Evolutionary conservation across 2,113 vertebrate species (phyloP).

Genomic region (Tachysurus fulvidraco): DNA sequence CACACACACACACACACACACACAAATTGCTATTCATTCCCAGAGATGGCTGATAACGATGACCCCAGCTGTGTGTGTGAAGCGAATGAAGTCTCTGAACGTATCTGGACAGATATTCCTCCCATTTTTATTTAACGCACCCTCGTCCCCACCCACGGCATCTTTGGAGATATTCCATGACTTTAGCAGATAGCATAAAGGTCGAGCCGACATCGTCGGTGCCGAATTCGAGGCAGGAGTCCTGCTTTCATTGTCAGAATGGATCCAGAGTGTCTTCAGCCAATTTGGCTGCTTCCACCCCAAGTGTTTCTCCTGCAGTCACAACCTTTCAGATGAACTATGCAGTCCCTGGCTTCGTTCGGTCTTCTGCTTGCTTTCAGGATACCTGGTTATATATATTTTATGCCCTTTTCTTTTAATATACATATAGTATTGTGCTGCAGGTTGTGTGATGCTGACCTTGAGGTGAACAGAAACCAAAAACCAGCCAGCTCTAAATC

Average conservation of each 20-base stretch:
- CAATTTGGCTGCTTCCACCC: neutral
- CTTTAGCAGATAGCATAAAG: neutral
- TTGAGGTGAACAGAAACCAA: neutral
- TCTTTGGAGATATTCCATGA: neutral
- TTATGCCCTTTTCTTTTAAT: neutral
- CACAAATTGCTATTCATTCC: constrained; percentile 14
- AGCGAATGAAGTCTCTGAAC: neutral
- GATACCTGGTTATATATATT: too few relatives aligned
- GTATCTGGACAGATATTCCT: neutral
- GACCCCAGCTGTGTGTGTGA: constrained; percentile 15
- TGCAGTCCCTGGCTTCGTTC: neutral
- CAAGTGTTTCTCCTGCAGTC: too few relatives aligned
- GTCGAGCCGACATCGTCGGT: too few relatives aligned
- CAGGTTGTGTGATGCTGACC: neutral
- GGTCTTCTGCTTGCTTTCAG: neutral
- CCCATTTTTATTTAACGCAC: neutral
- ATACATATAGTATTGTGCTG: neutral
- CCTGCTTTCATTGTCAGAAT: neutral
- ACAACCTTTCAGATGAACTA: neutral
- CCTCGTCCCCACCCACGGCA: neutral
- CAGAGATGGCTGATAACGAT: constrained; percentile 22
- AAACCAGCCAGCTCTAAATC: neutral
- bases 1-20: constrained; percentile 7
- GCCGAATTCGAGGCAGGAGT: neutral
- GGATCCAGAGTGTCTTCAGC: neutral